These are phyloP conservation scores for Chelmon rostratus DNA, from an alignment of 2,797 vertebrate genomes.

Conservation along the genomic window DNA sequence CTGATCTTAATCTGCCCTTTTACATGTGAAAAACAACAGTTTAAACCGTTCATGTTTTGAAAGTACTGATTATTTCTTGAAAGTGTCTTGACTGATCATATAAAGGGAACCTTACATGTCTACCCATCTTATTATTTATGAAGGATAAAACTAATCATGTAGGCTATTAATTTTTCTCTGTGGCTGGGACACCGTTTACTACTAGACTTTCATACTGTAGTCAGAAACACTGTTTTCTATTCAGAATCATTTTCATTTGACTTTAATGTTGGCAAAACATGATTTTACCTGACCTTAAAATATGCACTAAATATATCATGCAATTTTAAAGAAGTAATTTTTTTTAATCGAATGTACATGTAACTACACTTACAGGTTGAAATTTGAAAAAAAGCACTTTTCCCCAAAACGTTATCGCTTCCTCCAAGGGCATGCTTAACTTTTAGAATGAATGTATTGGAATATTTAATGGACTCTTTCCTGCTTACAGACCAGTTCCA, in stretches of 20 bases:
- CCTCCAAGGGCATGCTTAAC: slow-evolving; percentile 63
- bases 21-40: background rate
- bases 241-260: slow-evolving; percentile 9
- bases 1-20: background rate
- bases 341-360: slow-evolving; percentile 35
- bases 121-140: slow-evolving; percentile 19
- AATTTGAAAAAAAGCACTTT: slow-evolving; percentile 65
- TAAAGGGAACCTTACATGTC: slow-evolving; percentile 24
- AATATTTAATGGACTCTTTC: slow-evolving; percentile 73
- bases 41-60: background rate
- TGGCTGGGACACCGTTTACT: slow-evolving; percentile 34
- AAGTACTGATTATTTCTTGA: slow-evolving; percentile 21
- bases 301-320: slow-evolving; percentile 17
- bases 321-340: background rate
- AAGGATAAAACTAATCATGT: slow-evolving; percentile 26
- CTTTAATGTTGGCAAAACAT: background rate
- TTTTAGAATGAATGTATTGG: slow-evolving; percentile 64
- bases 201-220: background rate
- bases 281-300: slow-evolving; percentile 15
- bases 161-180: slow-evolving; percentile 28
- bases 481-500: slow-evolving; percentile 54
- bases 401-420: slow-evolving; percentile 61
- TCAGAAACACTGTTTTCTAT: slow-evolving; percentile 4
- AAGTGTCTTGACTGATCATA: slow-evolving; percentile 13
- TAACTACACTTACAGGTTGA: slow-evolving; percentile 37